phyloP scores from a whole-genome alignment of 2,888 invertebrate genomes.

The Kryphioiulus occultus region DNA sequence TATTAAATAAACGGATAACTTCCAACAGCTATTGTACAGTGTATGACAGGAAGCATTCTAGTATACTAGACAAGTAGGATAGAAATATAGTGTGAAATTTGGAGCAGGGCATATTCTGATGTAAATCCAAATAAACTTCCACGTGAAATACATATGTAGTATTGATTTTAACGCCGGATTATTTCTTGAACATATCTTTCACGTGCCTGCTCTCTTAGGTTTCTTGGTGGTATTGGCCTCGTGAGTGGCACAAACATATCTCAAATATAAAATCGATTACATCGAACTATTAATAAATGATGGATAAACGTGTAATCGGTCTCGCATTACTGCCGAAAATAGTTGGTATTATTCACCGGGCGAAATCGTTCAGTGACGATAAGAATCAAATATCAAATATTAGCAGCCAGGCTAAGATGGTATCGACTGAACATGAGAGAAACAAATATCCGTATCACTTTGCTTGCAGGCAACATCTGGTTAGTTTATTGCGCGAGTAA shows the following conservation, averaged over 20 bases:
- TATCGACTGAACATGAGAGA: background rate
- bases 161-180: background rate
- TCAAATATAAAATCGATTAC: background rate
- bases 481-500: background rate
- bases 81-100: too few relatives aligned
- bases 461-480: slow-evolving; percentile 9
- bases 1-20: too few relatives aligned
- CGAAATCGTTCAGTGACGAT: background rate
- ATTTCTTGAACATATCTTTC: background rate
- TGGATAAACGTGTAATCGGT: background rate
- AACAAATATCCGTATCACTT: background rate
- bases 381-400: slow-evolving; percentile 9
- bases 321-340: background rate
- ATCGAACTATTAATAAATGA: background rate
- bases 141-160: too few relatives aligned
- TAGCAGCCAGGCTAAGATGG: background rate
- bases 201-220: background rate
- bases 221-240: too few relatives aligned
- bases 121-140: too few relatives aligned
- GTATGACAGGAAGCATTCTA: too few relatives aligned
- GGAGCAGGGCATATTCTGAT: too few relatives aligned
- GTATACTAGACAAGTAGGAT: too few relatives aligned
- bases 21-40: too few relatives aligned
- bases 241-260: background rate
- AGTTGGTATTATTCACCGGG: background rate